phyloP scores from a whole-genome alignment of 2,113 vertebrate species.

The Clarias magur region DNA sequence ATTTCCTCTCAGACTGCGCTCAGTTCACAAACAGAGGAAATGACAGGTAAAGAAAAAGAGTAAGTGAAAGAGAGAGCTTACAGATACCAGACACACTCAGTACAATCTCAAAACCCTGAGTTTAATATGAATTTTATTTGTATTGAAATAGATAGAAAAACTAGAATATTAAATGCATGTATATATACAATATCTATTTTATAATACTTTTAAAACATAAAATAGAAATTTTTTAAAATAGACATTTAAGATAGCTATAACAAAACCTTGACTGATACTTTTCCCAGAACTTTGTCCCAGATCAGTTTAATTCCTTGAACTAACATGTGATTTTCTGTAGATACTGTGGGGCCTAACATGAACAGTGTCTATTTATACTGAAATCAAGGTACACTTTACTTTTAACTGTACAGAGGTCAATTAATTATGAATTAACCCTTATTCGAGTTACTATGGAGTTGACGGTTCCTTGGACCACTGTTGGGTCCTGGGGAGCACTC shows the following conservation, averaged over 20 bases:
- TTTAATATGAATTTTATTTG: background rate
- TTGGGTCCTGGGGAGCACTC: too few relatives aligned
- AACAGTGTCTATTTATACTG: too few relatives aligned
- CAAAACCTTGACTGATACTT: background rate
- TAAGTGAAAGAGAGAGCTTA: slow-evolving; percentile 11
- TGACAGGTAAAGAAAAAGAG: slow-evolving; percentile 39
- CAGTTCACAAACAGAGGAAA: slow-evolving; percentile 16
- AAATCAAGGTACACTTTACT: too few relatives aligned
- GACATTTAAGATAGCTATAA: background rate
- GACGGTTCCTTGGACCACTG: too few relatives aligned
- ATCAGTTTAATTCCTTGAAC: background rate
- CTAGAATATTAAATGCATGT: too few relatives aligned
- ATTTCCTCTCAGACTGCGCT: slow-evolving; percentile 44
- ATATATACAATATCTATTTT: too few relatives aligned
- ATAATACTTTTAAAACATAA: background rate
- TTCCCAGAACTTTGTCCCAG: background rate
- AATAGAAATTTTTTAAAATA: too few relatives aligned
- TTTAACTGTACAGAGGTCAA: too few relatives aligned
- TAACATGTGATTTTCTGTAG: background rate
- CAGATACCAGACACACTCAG: background rate
- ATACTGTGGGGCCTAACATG: too few relatives aligned
- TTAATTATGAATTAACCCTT: too few relatives aligned
- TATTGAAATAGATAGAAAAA: background rate
- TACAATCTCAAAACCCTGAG: background rate
- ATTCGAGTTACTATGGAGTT: too few relatives aligned